A percentile compares a stretch with the other conserved stretches of the same genome.
Conservation (phyloP, 2,113 vertebrate genomes). For the Gymnocephalus cernua region DNA sequence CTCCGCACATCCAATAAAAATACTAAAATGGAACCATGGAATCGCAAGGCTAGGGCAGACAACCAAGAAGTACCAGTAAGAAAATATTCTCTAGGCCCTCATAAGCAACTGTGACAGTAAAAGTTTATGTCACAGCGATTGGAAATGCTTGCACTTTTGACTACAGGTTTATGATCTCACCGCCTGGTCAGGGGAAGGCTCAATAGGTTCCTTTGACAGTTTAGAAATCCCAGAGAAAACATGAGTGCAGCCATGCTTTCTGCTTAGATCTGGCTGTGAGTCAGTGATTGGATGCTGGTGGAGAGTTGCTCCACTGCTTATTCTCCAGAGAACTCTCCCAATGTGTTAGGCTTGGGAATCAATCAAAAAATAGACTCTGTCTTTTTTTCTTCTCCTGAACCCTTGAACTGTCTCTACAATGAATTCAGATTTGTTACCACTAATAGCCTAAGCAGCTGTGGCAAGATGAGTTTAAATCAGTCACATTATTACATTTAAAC, state of each 20-base stretch:
- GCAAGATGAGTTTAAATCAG: not conserved
- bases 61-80: slow-evolving; percentile 42
- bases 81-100: slow-evolving; percentile 32
- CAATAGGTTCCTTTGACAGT: slow-evolving; percentile 28
- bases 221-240: slow-evolving; percentile 37
- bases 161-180: slow-evolving; percentile 49
- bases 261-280: slow-evolving; percentile 37
- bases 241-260: slow-evolving; percentile 44
- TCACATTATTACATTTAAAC: slow-evolving; percentile 14
- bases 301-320: slow-evolving; percentile 1
- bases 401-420: not conserved
- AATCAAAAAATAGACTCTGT: not conserved
- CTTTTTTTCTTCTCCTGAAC: not conserved
- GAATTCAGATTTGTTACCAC: slow-evolving; percentile 19
- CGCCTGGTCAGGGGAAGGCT: slow-evolving; percentile 38
- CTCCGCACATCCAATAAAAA: slow-evolving; percentile 47
- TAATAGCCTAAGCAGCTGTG: slow-evolving; percentile 15
- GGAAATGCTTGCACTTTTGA: slow-evolving; percentile 36
- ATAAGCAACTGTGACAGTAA: slow-evolving; percentile 44
- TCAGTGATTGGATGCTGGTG: slow-evolving; percentile 15
- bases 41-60: slow-evolving; percentile 23
- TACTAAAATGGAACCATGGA: slow-evolving; percentile 49
- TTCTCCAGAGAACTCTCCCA: slow-evolving; percentile 28
- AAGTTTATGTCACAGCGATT: slow-evolving; percentile 37
- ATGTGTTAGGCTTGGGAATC: slow-evolving; percentile 15